A percentile compares a stretch with the other conserved stretches of the same genome.
Evolutionary conservation across 2,113 vertebrate genomes (phyloP).

Genomic region (Datnioides undecimradiatus): DNA sequence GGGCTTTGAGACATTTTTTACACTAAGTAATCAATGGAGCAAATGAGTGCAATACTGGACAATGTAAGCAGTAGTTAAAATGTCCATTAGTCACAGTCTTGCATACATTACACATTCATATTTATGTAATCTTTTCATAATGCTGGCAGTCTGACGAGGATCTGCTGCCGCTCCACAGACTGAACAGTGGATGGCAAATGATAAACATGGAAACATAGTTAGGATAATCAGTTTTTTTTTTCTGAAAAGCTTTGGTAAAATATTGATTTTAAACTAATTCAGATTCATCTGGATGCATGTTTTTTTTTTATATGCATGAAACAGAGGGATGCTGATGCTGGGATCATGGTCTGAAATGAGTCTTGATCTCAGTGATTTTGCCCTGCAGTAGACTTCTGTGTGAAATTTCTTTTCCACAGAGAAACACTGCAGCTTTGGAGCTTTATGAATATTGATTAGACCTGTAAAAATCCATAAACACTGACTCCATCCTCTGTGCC

Average conservation of each 20-base stretch:
- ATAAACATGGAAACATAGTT: neutral
- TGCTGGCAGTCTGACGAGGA: neutral
- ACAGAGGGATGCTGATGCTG: neutral
- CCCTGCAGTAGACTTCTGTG: neutral
- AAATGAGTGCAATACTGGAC: no score
- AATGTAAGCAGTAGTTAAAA: no score
- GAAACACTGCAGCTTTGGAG: neutral
- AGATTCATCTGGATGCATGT: neutral
- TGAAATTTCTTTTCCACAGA: no score
- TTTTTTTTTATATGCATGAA: neutral
- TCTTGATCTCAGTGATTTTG: neutral
- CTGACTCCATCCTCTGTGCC: fast-evolving
- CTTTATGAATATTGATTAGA: neutral
- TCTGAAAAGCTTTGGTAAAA: neutral
- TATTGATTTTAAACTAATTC: neutral
- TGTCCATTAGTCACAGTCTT: neutral
- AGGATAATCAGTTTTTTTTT: no score
- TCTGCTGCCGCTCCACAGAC: neutral
- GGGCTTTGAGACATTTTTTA: no score
- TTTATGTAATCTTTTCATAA: neutral
- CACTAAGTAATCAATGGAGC: no score
- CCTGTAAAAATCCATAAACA: neutral
- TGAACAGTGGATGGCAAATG: neutral
- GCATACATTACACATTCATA: neutral
- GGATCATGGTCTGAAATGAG: neutral